Conservation (phyloP, 1,140 invertebrate species). For the Mycetomoellerius zeteki region DNA sequence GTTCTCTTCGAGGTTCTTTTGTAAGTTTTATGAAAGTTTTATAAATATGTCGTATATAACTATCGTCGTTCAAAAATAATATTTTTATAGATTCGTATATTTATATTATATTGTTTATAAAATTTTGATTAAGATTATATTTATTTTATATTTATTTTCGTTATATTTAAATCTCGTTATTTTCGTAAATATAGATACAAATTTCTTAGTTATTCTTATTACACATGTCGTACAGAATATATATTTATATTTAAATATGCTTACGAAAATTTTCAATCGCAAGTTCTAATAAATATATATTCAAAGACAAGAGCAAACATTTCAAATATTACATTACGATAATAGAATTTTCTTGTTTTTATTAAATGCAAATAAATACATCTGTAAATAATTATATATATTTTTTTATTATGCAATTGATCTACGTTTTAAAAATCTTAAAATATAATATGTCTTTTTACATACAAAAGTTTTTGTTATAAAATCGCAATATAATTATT, state of each 20-base stretch:
- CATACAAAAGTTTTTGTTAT: neutral
- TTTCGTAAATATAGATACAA: neutral
- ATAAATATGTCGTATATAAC: neutral
- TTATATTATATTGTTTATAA: slow-evolving; percentile 15
- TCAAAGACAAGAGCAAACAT: neutral
- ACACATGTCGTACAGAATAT: neutral
- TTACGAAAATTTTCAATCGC: neutral
- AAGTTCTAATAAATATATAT: neutral
- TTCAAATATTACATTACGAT: neutral
- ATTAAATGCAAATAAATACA: too few species aligned
- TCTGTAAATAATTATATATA: slow-evolving; percentile 5
- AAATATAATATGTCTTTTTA: neutral
- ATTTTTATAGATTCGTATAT: neutral
- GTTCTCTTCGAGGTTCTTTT: too few species aligned
- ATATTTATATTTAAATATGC: neutral
- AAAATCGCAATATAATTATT: too few species aligned
- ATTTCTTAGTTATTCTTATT: neutral
- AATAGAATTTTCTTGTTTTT: too few species aligned
- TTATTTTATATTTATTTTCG: neutral
- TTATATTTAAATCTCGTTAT: neutral
- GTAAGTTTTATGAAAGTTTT: neutral
- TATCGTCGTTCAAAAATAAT: neutral
- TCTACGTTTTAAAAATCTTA: neutral
- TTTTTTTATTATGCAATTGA: neutral
- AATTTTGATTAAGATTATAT: neutral